phyloP scores from a whole-genome alignment of 1,140 invertebrate species.

The Pseudobourletiella spinata region DNA sequence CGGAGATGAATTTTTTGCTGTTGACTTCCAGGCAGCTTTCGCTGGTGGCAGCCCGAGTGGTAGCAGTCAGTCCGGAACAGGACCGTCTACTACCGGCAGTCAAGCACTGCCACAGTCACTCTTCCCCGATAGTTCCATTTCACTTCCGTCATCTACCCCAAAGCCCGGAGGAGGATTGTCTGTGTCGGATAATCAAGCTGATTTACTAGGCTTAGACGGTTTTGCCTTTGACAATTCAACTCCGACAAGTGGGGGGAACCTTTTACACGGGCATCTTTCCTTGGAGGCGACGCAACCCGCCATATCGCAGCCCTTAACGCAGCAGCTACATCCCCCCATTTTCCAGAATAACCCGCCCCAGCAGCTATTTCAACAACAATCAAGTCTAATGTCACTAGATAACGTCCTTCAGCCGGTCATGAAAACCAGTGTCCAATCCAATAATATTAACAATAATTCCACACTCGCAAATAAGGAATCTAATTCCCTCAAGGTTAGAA shows the following conservation, averaged over 20 bases:
- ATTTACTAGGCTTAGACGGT: not conserved
- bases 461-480: constrained; percentile 1
- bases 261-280: no score
- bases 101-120: not conserved
- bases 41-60: not conserved
- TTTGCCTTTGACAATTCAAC: constrained; percentile 1
- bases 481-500: constrained; percentile 22
- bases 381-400: not conserved
- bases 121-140: not conserved
- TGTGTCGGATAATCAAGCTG: not conserved
- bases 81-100: not conserved
- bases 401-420: constrained; percentile 7
- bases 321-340: not conserved
- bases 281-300: no score
- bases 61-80: not conserved
- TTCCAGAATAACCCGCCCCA: not conserved
- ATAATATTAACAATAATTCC: constrained; percentile 31
- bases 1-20: not conserved
- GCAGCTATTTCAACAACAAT: not conserved
- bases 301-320: not conserved
- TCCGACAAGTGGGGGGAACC: no score
- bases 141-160: not conserved
- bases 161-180: not conserved
- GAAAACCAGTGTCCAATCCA: constrained; percentile 6
- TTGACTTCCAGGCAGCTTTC: constrained; percentile 19